Base-by-base conservation (phyloP, 1,140 invertebrate genomes). In the Leptopilina boulardi region DNA sequence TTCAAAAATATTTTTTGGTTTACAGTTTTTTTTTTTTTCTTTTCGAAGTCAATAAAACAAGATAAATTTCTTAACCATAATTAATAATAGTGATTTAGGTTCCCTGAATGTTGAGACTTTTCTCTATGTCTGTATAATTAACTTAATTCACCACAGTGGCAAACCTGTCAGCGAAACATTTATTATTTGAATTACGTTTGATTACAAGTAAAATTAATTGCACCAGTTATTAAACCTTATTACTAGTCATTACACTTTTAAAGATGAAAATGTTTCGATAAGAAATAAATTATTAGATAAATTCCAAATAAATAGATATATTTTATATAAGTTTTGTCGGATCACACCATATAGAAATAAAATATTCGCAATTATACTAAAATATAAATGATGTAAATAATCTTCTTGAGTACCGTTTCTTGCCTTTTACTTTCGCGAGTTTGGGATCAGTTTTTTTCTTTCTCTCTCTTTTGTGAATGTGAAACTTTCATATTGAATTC, bases 331-430 rank as follows among this genome's bases (percentile, higher is more conserved):
- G n/a, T n/a, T n/a, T n/a, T n/a, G n/a, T n/a, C n/a, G 59, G 26
- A 15, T 66, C 21, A 66, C 34, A 38, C 8, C 3, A 15, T 56
- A 11, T 10, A 3, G 59, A 11, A 15, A 23, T 30, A 73, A 78
- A 66, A 56, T 23, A 51, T 44, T 47, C 30, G 21, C 38, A n/a
- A n/a, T n/a, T 21, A 23, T 38, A 38, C 71, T 51, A 15, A n/a
- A n/a, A 54, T 44, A 71, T 59, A 76, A 84, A 82, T 84, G 84
- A 47, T 47, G 44, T 15, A 15, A 47, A 51, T n/a, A 51, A 51
- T 51, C 42, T 44, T 13, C 42, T n/a, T 3, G 42, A 83, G 80
- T 77, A 72, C 42, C 76, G 76, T 81, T 84, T 81, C 79, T 79
- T 51, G 47, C 47, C 47, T 51, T 51, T 51, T 51, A 51, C 47